Conservation (phyloP, 2,797 vertebrate species). For the Danionella dracula region DNA sequence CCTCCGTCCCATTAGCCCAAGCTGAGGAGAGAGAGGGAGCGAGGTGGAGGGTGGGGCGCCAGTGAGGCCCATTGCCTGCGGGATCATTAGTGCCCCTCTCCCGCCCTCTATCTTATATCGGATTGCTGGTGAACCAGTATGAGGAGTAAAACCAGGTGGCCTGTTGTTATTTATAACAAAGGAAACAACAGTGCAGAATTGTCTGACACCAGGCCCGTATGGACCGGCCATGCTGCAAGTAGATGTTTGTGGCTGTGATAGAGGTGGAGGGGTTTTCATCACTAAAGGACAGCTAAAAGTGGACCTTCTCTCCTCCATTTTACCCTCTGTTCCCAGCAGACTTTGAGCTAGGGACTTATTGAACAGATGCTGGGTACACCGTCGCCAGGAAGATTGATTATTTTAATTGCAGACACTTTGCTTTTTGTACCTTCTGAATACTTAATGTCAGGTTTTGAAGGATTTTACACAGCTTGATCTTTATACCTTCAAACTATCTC, state of each 20-base stretch:
- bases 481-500: slow-evolving; percentile 36
- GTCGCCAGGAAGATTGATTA: slow-evolving; percentile 91
- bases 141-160: slow-evolving; percentile 72
- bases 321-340: slow-evolving; percentile 64
- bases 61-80: slow-evolving; percentile 61
- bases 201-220: slow-evolving; percentile 79
- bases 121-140: slow-evolving; percentile 44
- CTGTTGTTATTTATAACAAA: slow-evolving; percentile 98
- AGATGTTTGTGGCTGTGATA: slow-evolving; percentile 35
- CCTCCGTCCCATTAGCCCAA: slow-evolving; percentile 81
- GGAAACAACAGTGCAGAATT: slow-evolving; percentile 86
- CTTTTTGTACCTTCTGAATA: slow-evolving; percentile 81
- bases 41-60: slow-evolving; percentile 16
- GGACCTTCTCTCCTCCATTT: slow-evolving; percentile 61
- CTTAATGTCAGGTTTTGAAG: slow-evolving; percentile 94
- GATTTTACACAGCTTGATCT: slow-evolving; percentile 70
- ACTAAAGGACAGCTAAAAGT: slow-evolving; percentile 93
- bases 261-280: slow-evolving; percentile 68
- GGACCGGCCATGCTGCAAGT: slow-evolving; percentile 57
- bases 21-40: slow-evolving; percentile 58
- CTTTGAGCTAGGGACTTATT: slow-evolving; percentile 85
- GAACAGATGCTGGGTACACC: slow-evolving; percentile 94
- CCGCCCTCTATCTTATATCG: slow-evolving; percentile 39
- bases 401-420: slow-evolving; percentile 92
- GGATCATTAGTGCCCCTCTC: slow-evolving; percentile 68